These are phyloP conservation scores for Axea sp. DNA, from an alignment of 2,888 invertebrate genomes.

Conservation along the genomic window DNA sequence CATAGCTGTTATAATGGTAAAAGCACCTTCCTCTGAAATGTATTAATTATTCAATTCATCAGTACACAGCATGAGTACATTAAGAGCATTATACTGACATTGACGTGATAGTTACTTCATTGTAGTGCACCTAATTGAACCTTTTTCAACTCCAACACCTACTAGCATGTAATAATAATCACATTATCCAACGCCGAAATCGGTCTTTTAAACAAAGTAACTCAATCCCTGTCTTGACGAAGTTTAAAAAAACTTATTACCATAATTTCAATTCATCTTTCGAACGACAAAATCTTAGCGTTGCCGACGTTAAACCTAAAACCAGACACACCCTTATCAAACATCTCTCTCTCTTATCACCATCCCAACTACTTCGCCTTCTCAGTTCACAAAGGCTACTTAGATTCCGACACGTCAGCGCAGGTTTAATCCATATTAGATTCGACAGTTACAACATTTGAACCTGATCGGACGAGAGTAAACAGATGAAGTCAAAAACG, in stretches of 20 bases:
- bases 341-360: constrained; percentile 50
- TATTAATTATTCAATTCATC: constrained; percentile 44
- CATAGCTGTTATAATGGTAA: constrained; percentile 17
- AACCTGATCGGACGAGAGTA: constrained; percentile 52
- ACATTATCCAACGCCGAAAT: background rate
- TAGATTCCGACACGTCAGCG: constrained; percentile 45
- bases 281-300: constrained; percentile 5
- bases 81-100: constrained; percentile 11
- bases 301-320: constrained; percentile 37
- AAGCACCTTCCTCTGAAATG: constrained; percentile 17
- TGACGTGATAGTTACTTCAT: constrained; percentile 4
- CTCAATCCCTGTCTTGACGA: constrained; percentile 3
- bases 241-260: constrained; percentile 5
- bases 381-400: constrained; percentile 49
- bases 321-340: constrained; percentile 52
- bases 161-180: constrained; percentile 20
- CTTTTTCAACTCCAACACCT: constrained; percentile 3
- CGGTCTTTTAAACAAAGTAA: constrained; percentile 16
- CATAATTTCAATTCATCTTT: constrained; percentile 39
- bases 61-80: constrained; percentile 4
- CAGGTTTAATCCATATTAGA: constrained; percentile 55
- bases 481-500: constrained; percentile 52
- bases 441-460: constrained; percentile 57
- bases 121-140: constrained; percentile 7
- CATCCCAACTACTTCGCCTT: constrained; percentile 6